A percentile compares a stretch with the other conserved stretches of the same genome.
Conservation (phyloP, 2,888 invertebrate genomes). For the Agrotis segetum region DNA sequence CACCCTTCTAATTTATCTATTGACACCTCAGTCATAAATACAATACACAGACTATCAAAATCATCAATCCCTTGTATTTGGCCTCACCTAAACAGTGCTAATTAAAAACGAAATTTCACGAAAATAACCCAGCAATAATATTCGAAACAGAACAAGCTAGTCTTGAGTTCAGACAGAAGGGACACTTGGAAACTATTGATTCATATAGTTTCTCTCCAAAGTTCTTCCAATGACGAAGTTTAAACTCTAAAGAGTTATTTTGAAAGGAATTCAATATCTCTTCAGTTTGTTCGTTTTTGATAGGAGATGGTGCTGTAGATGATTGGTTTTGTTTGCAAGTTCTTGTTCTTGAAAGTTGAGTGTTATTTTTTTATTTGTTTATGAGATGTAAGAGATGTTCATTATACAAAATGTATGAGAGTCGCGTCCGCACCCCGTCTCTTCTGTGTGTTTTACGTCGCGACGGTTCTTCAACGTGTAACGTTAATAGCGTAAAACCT, state of each 20-base stretch:
- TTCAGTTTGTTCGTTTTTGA: slow-evolving; percentile 31
- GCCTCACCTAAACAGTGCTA: too few relatives aligned
- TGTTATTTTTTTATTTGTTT: not conserved
- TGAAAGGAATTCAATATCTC: slow-evolving; percentile 57
- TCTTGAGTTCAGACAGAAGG: slow-evolving; percentile 10
- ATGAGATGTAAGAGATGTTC: too few relatives aligned
- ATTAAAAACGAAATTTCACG: not conserved
- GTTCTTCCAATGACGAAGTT: slow-evolving; percentile 46
- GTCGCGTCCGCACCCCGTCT: too few relatives aligned
- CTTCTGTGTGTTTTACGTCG: too few relatives aligned
- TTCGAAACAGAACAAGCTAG: slow-evolving; percentile 21
- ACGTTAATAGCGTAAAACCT: too few relatives aligned
- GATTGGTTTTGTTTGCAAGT: slow-evolving; percentile 50
- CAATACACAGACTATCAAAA: too few relatives aligned
- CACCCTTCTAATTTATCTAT: too few relatives aligned
- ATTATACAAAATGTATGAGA: too few relatives aligned
- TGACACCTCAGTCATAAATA: too few relatives aligned
- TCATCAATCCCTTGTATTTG: too few relatives aligned
- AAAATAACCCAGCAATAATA: slow-evolving; percentile 7
- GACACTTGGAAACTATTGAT: slow-evolving; percentile 56
- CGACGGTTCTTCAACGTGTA: too few relatives aligned
- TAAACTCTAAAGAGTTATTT: slow-evolving; percentile 54
- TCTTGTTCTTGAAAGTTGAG: slow-evolving; percentile 7
- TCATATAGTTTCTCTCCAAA: slow-evolving; percentile 41
- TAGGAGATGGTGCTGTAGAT: slow-evolving; percentile 20